A percentile compares a stretch with the other conserved stretches of the same genome.
These are phyloP conservation scores for Zosterops japonicus DNA, from an alignment of 2,113 vertebrate genomes.

Conservation along the genomic window DNA sequence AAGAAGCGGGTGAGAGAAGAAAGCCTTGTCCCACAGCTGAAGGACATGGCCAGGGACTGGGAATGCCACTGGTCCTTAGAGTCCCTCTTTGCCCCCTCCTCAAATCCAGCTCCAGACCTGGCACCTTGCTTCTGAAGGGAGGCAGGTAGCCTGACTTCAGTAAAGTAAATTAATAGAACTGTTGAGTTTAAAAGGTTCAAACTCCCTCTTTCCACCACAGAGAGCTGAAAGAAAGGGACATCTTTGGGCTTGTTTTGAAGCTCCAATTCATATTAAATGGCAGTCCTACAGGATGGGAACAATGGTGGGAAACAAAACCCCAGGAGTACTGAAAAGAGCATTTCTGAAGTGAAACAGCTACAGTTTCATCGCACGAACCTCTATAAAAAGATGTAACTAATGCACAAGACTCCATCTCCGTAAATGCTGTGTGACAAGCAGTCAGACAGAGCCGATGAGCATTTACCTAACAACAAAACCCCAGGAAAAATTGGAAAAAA, in stretches of 20 bases:
- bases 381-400: not conserved
- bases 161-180: not conserved
- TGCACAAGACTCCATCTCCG: not conserved
- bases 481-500: not conserved
- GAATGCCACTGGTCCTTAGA: fast-evolving
- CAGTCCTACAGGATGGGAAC: not conserved
- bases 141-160: not conserved
- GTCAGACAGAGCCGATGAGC: not conserved
- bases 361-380: not conserved
- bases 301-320: not conserved
- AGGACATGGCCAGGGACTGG: not conserved
- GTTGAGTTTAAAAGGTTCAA: not conserved
- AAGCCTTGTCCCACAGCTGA: not conserved
- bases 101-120: not conserved
- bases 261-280: not conserved
- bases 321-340: not conserved
- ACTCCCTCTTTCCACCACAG: not conserved
- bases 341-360: not conserved
- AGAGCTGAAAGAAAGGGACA: not conserved
- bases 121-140: not conserved
- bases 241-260: not conserved
- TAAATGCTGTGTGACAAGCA: not conserved
- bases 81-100: not conserved
- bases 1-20: not conserved
- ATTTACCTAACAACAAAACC: slow-evolving; percentile 14